Percentiles rank a stretch among this genome's conserved stretches.
Conservation (phyloP, 2,888 invertebrate genomes). For the Camponotus fellah region DNA sequence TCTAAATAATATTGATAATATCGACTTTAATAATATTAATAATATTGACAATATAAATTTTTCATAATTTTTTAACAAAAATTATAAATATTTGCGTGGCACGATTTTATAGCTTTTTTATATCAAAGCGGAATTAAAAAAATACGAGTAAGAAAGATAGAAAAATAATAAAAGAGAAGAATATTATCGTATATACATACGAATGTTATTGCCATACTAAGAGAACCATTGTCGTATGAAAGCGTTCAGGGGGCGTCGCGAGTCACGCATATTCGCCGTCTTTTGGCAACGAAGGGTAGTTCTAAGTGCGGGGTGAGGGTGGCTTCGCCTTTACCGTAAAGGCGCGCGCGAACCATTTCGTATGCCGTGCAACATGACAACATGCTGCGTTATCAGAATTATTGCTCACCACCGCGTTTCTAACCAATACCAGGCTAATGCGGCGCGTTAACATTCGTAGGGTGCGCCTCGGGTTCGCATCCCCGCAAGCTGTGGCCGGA, state of each 20-base stretch:
- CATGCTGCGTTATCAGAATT: conserved; percentile 86
- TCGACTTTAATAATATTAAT: neutral
- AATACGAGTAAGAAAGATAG: neutral
- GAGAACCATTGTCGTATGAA: neutral
- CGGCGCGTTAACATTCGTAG: conserved; percentile 85
- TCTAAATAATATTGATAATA: neutral
- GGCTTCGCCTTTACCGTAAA: conserved; percentile 67
- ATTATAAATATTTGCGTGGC: neutral
- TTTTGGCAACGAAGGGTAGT: conserved; percentile 11
- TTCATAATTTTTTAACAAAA: neutral
- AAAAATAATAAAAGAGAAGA: neutral
- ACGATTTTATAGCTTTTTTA: neutral
- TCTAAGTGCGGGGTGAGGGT: conserved; percentile 37
- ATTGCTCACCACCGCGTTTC: conserved; percentile 77
- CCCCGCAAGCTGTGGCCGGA: conserved; percentile 83
- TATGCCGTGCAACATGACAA: conserved; percentile 85
- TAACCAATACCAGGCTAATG: conserved; percentile 82
- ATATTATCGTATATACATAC: neutral
- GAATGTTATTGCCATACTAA: neutral
- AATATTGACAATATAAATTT: neutral
- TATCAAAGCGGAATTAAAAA: neutral
- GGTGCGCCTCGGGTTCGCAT: conserved; percentile 80
- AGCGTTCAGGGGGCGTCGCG: neutral
- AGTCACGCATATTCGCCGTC: conserved; percentile 2
- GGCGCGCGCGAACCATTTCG: conserved; percentile 78